These are phyloP conservation scores for Crax fasciolata DNA, from an alignment of 2,797 vertebrate genomes.

Conservation along the genomic window DNA sequence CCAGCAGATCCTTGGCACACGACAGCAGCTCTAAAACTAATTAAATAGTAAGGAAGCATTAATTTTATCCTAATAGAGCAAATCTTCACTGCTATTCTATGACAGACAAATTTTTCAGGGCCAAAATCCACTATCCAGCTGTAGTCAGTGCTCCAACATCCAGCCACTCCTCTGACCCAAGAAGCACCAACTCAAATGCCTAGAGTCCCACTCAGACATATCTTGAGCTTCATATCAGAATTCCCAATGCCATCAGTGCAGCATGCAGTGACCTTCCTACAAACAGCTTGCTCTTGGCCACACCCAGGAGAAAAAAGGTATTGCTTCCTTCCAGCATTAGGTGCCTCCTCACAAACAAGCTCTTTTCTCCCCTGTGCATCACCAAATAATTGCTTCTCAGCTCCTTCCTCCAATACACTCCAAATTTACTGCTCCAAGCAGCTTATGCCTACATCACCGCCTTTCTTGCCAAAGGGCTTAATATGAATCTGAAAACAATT, in stretches of 20 bases:
- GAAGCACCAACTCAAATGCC: fast-evolving
- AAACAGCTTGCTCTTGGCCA: background rate
- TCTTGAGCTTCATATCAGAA: background rate
- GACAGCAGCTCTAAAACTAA: background rate
- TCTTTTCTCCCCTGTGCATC: background rate
- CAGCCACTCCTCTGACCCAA: background rate
- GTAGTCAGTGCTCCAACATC: background rate
- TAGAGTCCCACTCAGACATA: fast-evolving
- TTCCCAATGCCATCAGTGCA: fast-evolving
- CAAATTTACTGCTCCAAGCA: background rate
- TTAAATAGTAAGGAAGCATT: background rate
- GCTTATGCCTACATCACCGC: constrained; percentile 35
- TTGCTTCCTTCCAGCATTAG: background rate
- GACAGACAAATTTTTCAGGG: background rate
- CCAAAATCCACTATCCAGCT: background rate
- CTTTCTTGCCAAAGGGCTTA: constrained; percentile 59
- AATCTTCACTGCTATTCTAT: background rate
- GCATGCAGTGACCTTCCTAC: background rate
- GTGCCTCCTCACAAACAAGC: background rate
- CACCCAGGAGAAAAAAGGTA: background rate
- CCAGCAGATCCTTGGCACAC: background rate
- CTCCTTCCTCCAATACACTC: background rate
- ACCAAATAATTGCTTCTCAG: background rate
- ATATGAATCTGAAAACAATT: constrained; percentile 74
- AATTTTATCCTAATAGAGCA: background rate